phyloP scores from a whole-genome alignment of 2,113 vertebrate genomes.

The Aegithalos caudatus region DNA sequence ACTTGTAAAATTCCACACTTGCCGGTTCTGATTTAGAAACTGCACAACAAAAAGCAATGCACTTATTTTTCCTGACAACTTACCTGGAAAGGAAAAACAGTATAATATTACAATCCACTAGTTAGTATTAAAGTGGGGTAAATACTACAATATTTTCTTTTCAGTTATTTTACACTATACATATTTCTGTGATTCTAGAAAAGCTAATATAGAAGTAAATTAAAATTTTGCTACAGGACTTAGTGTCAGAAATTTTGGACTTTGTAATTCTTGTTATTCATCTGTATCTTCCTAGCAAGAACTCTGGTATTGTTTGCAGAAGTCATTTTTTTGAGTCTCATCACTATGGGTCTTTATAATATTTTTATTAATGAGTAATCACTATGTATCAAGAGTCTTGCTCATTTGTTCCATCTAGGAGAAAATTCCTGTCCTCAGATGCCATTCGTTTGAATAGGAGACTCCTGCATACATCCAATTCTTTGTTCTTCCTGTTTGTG shows the following conservation, averaged over 20 bases:
- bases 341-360: background rate
- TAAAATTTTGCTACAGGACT: background rate
- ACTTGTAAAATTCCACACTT: background rate
- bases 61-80: background rate
- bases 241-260: background rate
- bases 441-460: background rate
- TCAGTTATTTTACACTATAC: background rate
- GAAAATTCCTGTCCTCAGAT: conserved; percentile 29
- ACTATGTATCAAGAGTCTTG: background rate
- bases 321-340: conserved; percentile 16
- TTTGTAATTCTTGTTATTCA: background rate
- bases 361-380: conserved; percentile 21
- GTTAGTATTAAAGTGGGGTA: background rate
- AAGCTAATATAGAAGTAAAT: background rate
- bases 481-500: background rate
- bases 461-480: conserved; percentile 1
- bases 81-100: background rate
- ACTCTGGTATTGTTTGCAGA: background rate
- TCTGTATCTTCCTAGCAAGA: background rate
- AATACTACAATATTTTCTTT: background rate
- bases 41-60: background rate
- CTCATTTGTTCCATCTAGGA: conserved; percentile 22
- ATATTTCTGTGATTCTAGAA: background rate
- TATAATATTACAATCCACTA: background rate
- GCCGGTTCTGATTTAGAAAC: background rate